phyloP scores from a whole-genome alignment of 2,797 vertebrate genomes.

The Muscicapa striata region DNA sequence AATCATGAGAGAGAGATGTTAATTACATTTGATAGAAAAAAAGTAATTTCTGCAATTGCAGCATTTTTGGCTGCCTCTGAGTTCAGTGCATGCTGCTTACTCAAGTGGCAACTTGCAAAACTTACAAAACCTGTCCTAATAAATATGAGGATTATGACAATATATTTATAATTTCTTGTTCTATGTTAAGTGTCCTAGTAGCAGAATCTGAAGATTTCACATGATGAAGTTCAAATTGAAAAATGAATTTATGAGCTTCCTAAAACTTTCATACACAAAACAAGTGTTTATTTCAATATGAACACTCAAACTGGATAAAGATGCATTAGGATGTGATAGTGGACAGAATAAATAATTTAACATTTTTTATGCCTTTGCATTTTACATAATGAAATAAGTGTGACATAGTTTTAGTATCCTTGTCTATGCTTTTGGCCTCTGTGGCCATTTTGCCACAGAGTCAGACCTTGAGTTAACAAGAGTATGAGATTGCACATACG shows the following conservation, averaged over 20 bases:
- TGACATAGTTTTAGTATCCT: neutral
- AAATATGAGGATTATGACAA: constrained; percentile 40
- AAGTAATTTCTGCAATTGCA: constrained; percentile 43
- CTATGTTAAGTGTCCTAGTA: neutral
- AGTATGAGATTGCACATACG: neutral
- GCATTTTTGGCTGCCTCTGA: constrained; percentile 43
- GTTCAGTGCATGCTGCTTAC: neutral
- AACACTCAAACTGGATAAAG: neutral
- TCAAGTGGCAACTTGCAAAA: constrained; percentile 57
- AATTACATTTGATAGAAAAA: constrained; percentile 33
- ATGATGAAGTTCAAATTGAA: neutral
- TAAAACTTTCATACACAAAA: neutral
- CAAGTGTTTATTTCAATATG: neutral
- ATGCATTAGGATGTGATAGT: neutral
- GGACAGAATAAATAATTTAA: neutral
- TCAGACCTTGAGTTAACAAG: neutral
- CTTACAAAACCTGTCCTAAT: constrained; percentile 27
- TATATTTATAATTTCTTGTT: constrained; percentile 37
- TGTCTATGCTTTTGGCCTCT: neutral
- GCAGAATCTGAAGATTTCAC: neutral
- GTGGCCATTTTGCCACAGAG: neutral
- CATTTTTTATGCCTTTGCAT: neutral
- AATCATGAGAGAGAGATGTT: neutral
- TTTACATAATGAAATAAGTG: neutral
- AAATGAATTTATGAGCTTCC: neutral